A percentile compares a stretch with the other conserved stretches of the same genome.
phyloP scores from a whole-genome alignment of 92 coral and sea anemone genomes.

The Actinostola sp. region DNA sequence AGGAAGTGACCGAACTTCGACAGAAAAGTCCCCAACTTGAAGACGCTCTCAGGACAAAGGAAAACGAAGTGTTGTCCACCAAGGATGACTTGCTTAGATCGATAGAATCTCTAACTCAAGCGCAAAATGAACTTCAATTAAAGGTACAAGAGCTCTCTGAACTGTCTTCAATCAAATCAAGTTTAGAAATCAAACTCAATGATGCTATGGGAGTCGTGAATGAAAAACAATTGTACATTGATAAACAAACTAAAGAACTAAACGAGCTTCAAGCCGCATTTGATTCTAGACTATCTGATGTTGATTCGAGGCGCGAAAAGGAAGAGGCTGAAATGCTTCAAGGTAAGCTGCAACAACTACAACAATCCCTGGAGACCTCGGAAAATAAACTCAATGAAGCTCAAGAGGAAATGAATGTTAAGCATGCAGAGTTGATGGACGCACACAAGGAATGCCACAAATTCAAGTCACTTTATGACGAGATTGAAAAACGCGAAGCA shows the following conservation, averaged over 20 bases:
- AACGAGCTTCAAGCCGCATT: slow-evolving; percentile 25
- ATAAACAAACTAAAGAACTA: slow-evolving; percentile 13
- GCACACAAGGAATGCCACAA: background rate
- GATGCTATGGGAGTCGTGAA: background rate
- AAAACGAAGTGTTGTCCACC: slow-evolving; percentile 18
- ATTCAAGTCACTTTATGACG: background rate
- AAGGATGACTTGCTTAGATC: slow-evolving; percentile 14
- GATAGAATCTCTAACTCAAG: slow-evolving; percentile 5
- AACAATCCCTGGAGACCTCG: slow-evolving; percentile 10
- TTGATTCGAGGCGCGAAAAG: background rate
- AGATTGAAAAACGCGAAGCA: slow-evolving; percentile 32
- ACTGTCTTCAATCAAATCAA: slow-evolving; percentile 18
- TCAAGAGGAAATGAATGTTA: slow-evolving; percentile 38
- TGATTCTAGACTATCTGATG: slow-evolving; percentile 27
- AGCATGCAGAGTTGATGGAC: slow-evolving; percentile 5
- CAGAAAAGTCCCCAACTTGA: slow-evolving; percentile 36
- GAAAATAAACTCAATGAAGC: slow-evolving; percentile 37
- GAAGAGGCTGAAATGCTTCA: background rate
- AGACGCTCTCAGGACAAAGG: slow-evolving; percentile 27
- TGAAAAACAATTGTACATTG: slow-evolving; percentile 8
- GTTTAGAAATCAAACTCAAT: slow-evolving; percentile 18
- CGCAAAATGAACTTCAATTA: background rate
- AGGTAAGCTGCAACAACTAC: slow-evolving; percentile 13
- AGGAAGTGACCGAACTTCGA: slow-evolving; percentile 24
- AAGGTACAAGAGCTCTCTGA: slow-evolving; percentile 33